These are phyloP conservation scores for Apis cerana DNA, from an alignment of 1,140 invertebrate species.

Conservation along the genomic window DNA sequence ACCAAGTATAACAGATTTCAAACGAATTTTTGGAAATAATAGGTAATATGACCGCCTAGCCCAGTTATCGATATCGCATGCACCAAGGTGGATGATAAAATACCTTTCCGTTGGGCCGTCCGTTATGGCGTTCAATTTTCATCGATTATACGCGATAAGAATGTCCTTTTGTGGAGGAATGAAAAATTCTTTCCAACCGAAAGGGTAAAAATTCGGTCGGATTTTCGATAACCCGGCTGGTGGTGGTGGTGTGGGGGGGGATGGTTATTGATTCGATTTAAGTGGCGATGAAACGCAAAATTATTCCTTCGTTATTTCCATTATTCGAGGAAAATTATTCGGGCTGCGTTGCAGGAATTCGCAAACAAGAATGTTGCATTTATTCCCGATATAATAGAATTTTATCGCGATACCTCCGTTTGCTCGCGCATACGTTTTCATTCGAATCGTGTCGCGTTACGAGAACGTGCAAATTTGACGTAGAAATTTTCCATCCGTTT, in stretches of 20 bases:
- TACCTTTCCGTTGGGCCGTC: background rate
- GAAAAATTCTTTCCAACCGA: too few species aligned
- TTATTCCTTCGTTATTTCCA: background rate
- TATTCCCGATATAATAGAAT: background rate
- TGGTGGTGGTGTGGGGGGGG: background rate
- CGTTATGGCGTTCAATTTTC: background rate
- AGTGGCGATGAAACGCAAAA: background rate
- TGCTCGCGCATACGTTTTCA: background rate
- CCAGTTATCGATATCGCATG: too few species aligned
- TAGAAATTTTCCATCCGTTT: background rate
- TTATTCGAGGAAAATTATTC: constrained; percentile 6
- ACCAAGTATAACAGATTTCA: too few species aligned
- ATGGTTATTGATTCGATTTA: background rate
- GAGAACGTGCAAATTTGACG: background rate
- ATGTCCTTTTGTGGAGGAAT: background rate
- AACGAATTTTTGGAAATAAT: too few species aligned
- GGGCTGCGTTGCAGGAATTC: background rate
- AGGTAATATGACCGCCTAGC: too few species aligned
- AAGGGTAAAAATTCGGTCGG: too few species aligned
- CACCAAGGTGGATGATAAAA: background rate
- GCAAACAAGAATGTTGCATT: constrained; percentile 20
- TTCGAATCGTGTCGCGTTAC: too few species aligned
- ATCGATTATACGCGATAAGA: background rate
- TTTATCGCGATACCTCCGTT: background rate
- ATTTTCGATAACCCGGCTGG: background rate